Evolutionary conservation across 2,888 invertebrate species (phyloP), one percentile per base, ranked within the genome.

Genomic region (Heliconius hortense): DNA sequence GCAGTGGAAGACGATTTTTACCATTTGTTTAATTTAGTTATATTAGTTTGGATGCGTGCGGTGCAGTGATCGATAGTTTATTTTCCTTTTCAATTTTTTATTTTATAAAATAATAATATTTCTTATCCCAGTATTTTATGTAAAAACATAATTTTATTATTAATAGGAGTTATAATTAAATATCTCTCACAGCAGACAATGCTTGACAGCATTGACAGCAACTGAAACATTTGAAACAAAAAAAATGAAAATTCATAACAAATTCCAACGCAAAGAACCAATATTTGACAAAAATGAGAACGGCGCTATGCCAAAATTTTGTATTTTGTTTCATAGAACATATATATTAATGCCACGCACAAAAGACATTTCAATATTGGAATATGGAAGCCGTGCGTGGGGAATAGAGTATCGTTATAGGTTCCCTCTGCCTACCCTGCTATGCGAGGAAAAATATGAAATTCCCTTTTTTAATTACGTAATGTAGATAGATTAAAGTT

Each of bases 361-460:
- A 88, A 89, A 88, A 85, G 86, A 86, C 86, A 89, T 89, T 87
- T 86, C 84, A 86, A 84, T 87, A 86, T 86, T 83, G 84, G 82
- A 82, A 83, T 82, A 43, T 8, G 31, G 31, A 31, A 8, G 31
- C 7, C 7, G 4, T 31, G 31, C 31, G 31, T 31, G 31, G 7
- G 31, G 7, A 31, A 31, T 31, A 8, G 13, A 43, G 13, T 43
- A 43, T 43, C 13, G 13, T 43, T 15, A 13, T 15, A 43, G 15
- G 43, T 43, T 43, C 43, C 15, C 4, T 5, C 4, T 15, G 18
- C 5, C 43, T 43, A 5, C 43, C 43, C 0, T 43, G 43, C 5
- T 43, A 18, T 43, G 35, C 35, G 8, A 35, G 35, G 8, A 35
- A 35, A 35, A 35, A 31, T 8, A 31, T 31, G 3, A 31, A 31